Percentiles rank a stretch among this genome's conserved stretches.
phyloP scores from a whole-genome alignment of 2,113 vertebrate genomes.

The Cyanoderma ruficeps region DNA sequence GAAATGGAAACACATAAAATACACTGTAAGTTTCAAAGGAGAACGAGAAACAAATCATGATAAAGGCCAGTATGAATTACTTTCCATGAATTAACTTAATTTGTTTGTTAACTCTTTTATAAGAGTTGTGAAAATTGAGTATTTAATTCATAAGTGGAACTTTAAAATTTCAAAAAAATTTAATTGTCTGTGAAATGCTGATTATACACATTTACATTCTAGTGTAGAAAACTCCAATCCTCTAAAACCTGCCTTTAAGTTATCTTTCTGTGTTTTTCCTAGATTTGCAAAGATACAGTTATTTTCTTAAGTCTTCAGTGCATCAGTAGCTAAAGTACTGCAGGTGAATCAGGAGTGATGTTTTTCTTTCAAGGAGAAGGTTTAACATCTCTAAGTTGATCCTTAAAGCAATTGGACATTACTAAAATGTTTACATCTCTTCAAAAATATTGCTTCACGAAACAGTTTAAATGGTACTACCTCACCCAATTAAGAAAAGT shows the following conservation, averaged over 20 bases:
- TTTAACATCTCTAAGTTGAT: background rate
- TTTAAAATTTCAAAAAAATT: rapidly evolving
- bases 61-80: background rate
- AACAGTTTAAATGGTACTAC: background rate
- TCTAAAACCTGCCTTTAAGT: background rate
- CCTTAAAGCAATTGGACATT: background rate
- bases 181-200: background rate
- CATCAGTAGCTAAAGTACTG: background rate
- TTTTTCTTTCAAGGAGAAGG: background rate
- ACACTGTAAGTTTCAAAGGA: background rate
- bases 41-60: background rate
- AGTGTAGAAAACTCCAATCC: background rate
- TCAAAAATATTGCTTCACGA: background rate
- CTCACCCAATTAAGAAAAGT: background rate
- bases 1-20: background rate
- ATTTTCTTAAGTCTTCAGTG: background rate
- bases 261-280: background rate
- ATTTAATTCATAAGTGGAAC: background rate
- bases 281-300: background rate
- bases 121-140: background rate
- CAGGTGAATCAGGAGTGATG: background rate
- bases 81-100: background rate
- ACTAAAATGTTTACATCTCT: background rate
- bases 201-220: background rate
- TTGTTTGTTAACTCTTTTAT: background rate